phyloP scores from a whole-genome alignment of 2,113 vertebrate genomes.

The Fukomys damarensis region DNA sequence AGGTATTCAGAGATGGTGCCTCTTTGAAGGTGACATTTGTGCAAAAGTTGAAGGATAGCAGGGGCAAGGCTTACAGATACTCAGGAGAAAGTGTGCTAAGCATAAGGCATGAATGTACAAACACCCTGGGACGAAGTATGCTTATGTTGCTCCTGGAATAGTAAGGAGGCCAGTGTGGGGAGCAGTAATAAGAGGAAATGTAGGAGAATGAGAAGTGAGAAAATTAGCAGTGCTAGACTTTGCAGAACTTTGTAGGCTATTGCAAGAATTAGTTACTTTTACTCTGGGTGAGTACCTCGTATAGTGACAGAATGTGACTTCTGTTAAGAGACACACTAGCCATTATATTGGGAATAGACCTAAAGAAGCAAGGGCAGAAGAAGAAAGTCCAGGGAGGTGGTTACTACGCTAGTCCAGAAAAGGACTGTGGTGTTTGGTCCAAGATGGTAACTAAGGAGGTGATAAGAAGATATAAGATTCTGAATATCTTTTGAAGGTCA shows the following conservation, averaged over 20 bases:
- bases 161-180: neutral
- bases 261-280: slow-evolving; percentile 27
- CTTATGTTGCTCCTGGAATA: neutral
- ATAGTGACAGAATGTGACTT: slow-evolving; percentile 19
- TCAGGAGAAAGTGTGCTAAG: neutral
- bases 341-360: neutral
- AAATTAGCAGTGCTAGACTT: neutral
- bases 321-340: neutral
- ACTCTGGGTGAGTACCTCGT: neutral
- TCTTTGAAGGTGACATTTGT: slow-evolving; percentile 7
- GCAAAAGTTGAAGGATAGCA: slow-evolving; percentile 24
- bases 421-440: neutral
- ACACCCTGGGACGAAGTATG: neutral
- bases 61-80: neutral
- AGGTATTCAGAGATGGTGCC: neutral
- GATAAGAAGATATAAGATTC: neutral
- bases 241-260: neutral
- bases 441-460: slow-evolving; percentile 9
- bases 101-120: neutral
- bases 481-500: neutral
- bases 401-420: slow-evolving; percentile 12
- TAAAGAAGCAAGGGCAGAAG: neutral
- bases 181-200: neutral
- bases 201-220: neutral
- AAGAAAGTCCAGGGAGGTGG: neutral